Evolutionary conservation across 2,113 vertebrate genomes (phyloP).

Genomic region (Regulus satrapa): DNA sequence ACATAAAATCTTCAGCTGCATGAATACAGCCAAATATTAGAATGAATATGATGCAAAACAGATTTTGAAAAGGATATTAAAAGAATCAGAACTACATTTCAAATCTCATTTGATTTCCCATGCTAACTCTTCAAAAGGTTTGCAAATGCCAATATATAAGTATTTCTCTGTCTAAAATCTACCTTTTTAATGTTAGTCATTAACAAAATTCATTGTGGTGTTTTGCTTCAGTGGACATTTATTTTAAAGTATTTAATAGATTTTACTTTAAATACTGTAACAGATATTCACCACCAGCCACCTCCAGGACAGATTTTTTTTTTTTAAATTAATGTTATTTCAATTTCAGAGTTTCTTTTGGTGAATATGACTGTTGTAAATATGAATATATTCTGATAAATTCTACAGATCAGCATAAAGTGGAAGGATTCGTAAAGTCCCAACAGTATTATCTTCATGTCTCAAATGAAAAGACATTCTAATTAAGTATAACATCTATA

Average conservation of each 20-base stretch:
- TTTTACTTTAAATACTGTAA: not conserved
- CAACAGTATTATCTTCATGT: not conserved
- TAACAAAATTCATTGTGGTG: not conserved
- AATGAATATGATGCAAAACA: constrained; percentile 4
- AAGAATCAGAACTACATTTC: constrained; percentile 5
- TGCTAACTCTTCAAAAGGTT: constrained; percentile 2
- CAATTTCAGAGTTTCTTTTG: not conserved
- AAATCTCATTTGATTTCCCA: not conserved
- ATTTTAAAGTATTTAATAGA: not conserved
- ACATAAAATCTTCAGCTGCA: constrained; percentile 9
- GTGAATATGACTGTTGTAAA: not conserved
- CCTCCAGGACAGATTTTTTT: not conserved
- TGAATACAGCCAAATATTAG: not conserved
- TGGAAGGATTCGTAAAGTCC: not conserved
- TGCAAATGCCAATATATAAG: not conserved
- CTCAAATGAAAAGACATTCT: not conserved
- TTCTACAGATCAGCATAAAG: not conserved
- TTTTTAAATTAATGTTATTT: not conserved
- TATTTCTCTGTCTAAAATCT: not conserved
- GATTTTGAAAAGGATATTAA: constrained; percentile 28
- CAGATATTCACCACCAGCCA: not conserved
- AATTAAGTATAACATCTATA: not conserved
- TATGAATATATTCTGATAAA: not conserved
- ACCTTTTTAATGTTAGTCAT: not conserved
- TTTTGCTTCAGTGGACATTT: not conserved